A percentile compares a stretch with the other conserved stretches of the same genome.
These are phyloP conservation scores for Gadopsis marmoratus DNA, from an alignment of 2,797 vertebrate species.

Conservation along the genomic window DNA sequence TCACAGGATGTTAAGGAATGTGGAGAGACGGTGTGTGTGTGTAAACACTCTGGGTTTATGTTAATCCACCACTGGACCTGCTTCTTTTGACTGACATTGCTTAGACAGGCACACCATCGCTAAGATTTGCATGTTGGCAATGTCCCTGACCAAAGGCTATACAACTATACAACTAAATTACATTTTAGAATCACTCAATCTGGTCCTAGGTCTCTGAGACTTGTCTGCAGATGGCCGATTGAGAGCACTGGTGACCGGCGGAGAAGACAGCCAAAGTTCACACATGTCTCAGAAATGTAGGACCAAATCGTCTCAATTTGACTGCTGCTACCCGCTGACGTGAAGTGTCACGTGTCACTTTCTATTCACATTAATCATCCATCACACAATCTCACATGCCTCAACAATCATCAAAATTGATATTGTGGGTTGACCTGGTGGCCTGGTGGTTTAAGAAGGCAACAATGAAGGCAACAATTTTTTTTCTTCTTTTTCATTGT, in stretches of 20 bases:
- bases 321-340: neutral
- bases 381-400: neutral
- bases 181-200: neutral
- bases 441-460: neutral
- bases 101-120: constrained; percentile 17
- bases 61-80: neutral
- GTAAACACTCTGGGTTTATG: neutral
- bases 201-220: neutral
- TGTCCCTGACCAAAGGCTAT: neutral
- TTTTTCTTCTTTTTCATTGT: no score
- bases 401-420: neutral
- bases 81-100: constrained; percentile 49
- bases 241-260: constrained; percentile 1
- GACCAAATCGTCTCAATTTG: neutral
- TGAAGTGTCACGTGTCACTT: neutral
- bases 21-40: neutral
- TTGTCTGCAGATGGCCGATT: neutral
- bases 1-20: neutral
- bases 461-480: no score
- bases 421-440: neutral
- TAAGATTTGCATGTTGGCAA: constrained; percentile 48
- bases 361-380: neutral
- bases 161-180: neutral
- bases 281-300: neutral
- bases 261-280: constrained; percentile 5